Evolutionary conservation across 2,797 vertebrate species (phyloP).

Genomic region (Argya squamiceps): DNA sequence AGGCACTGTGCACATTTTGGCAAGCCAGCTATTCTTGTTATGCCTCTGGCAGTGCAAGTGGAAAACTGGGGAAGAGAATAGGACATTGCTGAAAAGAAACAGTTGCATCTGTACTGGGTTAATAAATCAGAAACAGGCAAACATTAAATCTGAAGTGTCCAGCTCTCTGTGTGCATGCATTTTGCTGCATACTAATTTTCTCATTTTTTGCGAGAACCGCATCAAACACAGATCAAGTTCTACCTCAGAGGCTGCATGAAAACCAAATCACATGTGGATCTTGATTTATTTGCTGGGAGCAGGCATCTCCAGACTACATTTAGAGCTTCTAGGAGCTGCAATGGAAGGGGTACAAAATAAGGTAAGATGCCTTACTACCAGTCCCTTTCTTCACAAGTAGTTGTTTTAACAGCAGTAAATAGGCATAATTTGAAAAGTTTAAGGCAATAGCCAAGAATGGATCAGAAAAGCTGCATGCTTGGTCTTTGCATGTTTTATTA

Average conservation of each 20-base stretch:
- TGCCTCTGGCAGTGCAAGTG: neutral
- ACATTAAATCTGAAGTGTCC: slow-evolving; percentile 21
- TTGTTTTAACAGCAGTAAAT: neutral
- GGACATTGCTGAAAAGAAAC: neutral
- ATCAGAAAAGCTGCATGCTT: neutral
- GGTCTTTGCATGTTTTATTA: neutral
- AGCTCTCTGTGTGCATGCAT: neutral
- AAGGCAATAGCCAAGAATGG: neutral
- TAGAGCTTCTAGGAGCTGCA: neutral
- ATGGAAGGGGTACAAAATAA: neutral
- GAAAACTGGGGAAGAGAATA: slow-evolving; percentile 16
- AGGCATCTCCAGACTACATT: neutral
- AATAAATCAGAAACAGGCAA: slow-evolving; percentile 49
- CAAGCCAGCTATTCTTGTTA: neutral
- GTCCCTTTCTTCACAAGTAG: neutral
- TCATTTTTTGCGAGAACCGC: neutral
- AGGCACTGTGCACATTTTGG: neutral
- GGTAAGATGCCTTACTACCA: neutral
- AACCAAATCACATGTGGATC: neutral
- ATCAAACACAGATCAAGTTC: neutral
- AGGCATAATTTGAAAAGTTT: neutral
- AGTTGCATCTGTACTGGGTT: slow-evolving; percentile 6
- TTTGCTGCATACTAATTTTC: slow-evolving; percentile 37
- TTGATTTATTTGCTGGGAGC: neutral
- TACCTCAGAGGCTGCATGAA: neutral